Percentiles rank a stretch among this genome's conserved stretches.
phyloP scores from a whole-genome alignment of 2,797 vertebrate species.

The Sardinella longiceps region DNA sequence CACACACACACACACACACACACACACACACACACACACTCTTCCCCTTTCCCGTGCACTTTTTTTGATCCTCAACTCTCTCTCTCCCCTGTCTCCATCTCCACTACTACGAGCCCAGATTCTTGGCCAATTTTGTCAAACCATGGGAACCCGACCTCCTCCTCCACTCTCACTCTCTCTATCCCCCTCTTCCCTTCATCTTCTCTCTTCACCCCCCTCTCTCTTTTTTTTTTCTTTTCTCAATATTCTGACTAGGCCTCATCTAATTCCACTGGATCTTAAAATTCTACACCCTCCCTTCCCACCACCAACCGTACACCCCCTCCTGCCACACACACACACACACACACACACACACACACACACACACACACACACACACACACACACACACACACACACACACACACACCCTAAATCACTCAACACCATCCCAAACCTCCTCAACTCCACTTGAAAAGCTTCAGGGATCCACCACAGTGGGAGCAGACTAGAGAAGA shows the following conservation, averaged over 20 bases:
- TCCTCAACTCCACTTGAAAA: neutral
- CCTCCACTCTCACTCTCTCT: neutral
- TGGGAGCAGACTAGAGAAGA: no score
- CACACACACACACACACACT: no score
- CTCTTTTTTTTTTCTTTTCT: no score
- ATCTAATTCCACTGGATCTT: neutral
- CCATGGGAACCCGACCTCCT: slow-evolving; percentile 14
- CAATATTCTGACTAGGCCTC: neutral
- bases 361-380: slow-evolving; percentile 22
- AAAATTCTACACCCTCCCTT: neutral
- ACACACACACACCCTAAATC: neutral
- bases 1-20: no score
- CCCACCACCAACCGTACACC: no score
- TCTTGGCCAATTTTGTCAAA: neutral
- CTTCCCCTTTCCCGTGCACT: neutral
- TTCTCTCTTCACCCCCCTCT: neutral
- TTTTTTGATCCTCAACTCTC: neutral
- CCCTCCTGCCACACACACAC: neutral
- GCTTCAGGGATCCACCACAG: neutral
- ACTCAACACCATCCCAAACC: neutral
- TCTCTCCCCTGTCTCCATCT: neutral
- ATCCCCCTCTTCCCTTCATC: neutral
- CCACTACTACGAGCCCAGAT: neutral
- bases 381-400: slow-evolving; percentile 27
- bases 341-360: slow-evolving; percentile 30